phyloP scores from a whole-genome alignment of 1,140 invertebrate genomes.

The Lithobius niger region DNA sequence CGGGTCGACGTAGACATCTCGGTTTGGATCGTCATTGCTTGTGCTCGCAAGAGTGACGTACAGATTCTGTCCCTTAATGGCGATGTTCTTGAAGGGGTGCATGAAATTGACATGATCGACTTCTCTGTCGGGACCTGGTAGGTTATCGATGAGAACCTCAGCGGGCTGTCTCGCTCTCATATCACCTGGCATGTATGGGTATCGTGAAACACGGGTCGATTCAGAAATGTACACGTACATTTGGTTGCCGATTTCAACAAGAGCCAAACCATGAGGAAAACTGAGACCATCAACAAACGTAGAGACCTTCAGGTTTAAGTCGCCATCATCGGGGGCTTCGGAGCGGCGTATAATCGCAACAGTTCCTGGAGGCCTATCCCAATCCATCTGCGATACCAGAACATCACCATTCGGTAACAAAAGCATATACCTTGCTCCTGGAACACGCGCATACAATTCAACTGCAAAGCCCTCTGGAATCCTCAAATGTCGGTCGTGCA shows the following conservation, averaged over 20 bases:
- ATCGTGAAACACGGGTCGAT: background rate
- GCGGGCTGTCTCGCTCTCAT: too few species aligned
- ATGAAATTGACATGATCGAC: background rate
- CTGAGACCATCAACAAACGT: background rate
- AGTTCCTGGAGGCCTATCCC: too few species aligned
- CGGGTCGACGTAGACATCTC: background rate
- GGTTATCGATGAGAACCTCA: background rate
- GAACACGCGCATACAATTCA: background rate
- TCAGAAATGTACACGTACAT: background rate
- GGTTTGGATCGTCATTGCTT: background rate
- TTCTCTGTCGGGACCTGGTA: background rate
- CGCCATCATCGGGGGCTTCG: background rate
- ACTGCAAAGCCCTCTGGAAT: slow-evolving; percentile 2
- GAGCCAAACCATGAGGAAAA: background rate
- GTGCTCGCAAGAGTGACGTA: background rate
- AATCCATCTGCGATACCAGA: background rate
- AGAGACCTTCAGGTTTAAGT: background rate
- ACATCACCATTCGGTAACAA: background rate
- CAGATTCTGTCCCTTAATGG: background rate
- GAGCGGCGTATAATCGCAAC: background rate
- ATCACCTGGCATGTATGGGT: background rate
- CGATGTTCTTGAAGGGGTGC: background rate
- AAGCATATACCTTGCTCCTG: background rate
- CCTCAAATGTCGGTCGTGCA: background rate
- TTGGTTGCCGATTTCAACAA: background rate